A percentile compares a stretch with the other conserved stretches of the same genome.
phyloP scores from a whole-genome alignment of 2,888 invertebrate species.

The Eilema caniola region DNA sequence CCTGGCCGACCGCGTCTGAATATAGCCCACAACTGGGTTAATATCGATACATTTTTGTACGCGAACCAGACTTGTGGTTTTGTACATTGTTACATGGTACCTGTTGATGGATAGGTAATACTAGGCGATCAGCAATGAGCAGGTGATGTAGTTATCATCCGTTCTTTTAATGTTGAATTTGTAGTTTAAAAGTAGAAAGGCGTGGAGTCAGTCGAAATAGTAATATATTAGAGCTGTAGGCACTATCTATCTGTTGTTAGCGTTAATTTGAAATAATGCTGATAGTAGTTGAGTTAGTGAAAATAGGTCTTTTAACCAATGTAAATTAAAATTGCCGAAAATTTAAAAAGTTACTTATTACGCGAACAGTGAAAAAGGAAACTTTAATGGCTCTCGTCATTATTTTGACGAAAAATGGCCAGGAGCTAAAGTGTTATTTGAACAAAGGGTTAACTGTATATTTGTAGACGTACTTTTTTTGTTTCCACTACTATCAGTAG shows the following conservation, averaged over 20 bases:
- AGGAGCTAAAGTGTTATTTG: constrained; percentile 3
- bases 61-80: constrained; percentile 46
- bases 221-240: too few relatives aligned
- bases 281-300: too few relatives aligned
- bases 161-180: not conserved
- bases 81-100: constrained; percentile 54
- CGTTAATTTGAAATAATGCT: too few relatives aligned
- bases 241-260: too few relatives aligned
- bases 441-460: constrained; percentile 1
- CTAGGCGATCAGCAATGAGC: not conserved
- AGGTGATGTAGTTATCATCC: not conserved
- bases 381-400: constrained; percentile 19
- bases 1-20: constrained; percentile 49
- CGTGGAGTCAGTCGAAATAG: not conserved
- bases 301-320: too few relatives aligned
- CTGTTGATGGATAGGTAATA: constrained; percentile 18
- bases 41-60: constrained; percentile 60
- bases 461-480: not conserved
- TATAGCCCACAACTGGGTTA: constrained; percentile 76
- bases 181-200: not conserved
- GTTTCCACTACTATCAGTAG: not conserved
- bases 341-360: not conserved
- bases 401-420: constrained; percentile 17
- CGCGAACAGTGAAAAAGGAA: constrained; percentile 12
- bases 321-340: not conserved